Percentiles rank a stretch among this genome's conserved stretches.
Evolutionary conservation across 2,888 invertebrate genomes (phyloP).

Genomic region (Dugesia japonica): DNA sequence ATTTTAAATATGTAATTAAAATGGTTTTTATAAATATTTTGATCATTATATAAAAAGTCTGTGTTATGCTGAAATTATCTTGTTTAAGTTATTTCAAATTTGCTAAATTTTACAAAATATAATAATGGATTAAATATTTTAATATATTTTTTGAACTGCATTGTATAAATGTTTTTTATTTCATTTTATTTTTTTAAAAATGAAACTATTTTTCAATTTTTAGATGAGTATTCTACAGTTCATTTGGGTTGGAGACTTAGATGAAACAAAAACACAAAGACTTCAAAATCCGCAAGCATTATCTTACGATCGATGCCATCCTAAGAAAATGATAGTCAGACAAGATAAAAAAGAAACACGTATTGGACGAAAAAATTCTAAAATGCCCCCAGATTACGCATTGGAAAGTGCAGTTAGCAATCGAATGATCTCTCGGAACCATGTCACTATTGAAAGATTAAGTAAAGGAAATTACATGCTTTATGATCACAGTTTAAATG

Average conservation of each 20-base stretch:
- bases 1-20: too few relatives aligned
- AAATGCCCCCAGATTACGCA: conserved; percentile 34
- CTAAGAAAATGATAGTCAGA: conserved; percentile 6
- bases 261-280: conserved; percentile 16
- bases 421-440: conserved; percentile 34
- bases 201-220: background rate
- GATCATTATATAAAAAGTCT: too few relatives aligned
- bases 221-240: conserved; percentile 24
- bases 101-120: conserved; percentile 5
- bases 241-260: conserved; percentile 24
- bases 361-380: conserved; percentile 34
- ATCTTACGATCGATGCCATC: background rate
- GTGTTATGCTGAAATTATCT: too few relatives aligned
- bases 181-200: background rate
- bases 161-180: too few relatives aligned
- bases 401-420: conserved; percentile 32
- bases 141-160: too few relatives aligned
- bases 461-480: conserved; percentile 33
- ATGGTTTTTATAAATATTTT: too few relatives aligned
- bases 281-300: conserved; percentile 8
- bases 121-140: background rate
- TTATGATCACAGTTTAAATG: conserved; percentile 35
- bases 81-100: background rate
- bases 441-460: conserved; percentile 27
- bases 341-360: conserved; percentile 24